These are phyloP conservation scores for Acrossocheilus wenchowensis DNA, from an alignment of 2,797 vertebrate genomes.

Conservation along the genomic window DNA sequence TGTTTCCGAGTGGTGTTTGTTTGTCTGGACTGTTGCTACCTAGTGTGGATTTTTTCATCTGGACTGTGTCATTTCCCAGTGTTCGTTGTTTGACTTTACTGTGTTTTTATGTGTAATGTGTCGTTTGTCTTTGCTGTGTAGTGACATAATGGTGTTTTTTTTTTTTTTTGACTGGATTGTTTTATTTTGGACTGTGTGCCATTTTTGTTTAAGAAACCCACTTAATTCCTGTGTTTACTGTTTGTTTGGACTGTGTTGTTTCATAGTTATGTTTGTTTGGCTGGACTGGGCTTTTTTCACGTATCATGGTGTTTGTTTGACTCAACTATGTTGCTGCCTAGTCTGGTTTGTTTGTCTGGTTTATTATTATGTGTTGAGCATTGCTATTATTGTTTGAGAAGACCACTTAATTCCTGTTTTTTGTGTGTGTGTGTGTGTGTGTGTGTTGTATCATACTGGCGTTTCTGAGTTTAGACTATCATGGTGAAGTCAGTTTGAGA, in stretches of 20 bases:
- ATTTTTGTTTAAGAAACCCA: not conserved
- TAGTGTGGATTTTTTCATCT: not conserved
- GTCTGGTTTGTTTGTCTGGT: not conserved
- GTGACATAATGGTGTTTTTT: not conserved
- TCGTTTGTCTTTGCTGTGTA: not conserved
- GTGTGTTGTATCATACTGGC: not conserved
- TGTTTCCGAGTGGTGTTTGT: not conserved
- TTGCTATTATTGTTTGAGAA: conserved; percentile 8
- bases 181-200: not conserved
- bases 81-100: not conserved
- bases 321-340: not conserved
- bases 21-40: not conserved
- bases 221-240: not conserved
- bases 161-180: not conserved
- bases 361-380: not conserved
- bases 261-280: not conserved
- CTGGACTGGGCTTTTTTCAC: not conserved
- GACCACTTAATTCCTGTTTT: not conserved
- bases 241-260: not conserved
- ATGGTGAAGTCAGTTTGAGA: not conserved
- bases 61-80: not conserved
- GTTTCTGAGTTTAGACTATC: not conserved
- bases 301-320: not conserved
- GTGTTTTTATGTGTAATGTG: not conserved
- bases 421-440: not conserved